These are phyloP conservation scores for Coronaproctus castanopsis DNA, from an alignment of 2,888 invertebrate genomes.

Conservation along the genomic window DNA sequence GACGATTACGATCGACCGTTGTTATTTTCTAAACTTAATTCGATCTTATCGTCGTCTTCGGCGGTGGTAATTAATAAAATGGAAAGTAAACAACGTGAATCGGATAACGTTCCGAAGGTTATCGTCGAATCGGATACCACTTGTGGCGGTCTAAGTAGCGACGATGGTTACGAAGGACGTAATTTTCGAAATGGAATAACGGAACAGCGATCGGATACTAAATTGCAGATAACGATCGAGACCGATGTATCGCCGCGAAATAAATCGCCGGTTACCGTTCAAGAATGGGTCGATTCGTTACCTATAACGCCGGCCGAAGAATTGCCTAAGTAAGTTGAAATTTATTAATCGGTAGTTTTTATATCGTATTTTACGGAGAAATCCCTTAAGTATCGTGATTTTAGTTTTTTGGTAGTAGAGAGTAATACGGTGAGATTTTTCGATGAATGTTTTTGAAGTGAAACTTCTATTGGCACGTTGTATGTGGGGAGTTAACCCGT, in stretches of 20 bases:
- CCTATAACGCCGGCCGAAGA: conserved; percentile 25
- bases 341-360: too few relatives aligned
- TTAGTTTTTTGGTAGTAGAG: too few relatives aligned
- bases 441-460: too few relatives aligned
- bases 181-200: too few relatives aligned
- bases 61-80: not conserved
- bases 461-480: too few relatives aligned
- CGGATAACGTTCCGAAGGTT: not conserved
- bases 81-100: not conserved
- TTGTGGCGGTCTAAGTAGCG: not conserved
- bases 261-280: conserved; percentile 42
- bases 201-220: not conserved
- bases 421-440: too few relatives aligned
- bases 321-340: not conserved
- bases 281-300: conserved; percentile 54
- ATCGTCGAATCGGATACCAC: not conserved
- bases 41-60: not conserved
- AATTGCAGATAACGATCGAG: not conserved
- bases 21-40: not conserved
- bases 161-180: too few relatives aligned
- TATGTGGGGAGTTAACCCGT: too few relatives aligned
- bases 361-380: too few relatives aligned
- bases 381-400: too few relatives aligned
- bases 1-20: not conserved
- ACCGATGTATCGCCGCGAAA: conserved; percentile 17